Evolutionary conservation across 2,797 vertebrate species (phyloP), one percentile per base, ranked within the genome.

Genomic region (Hyperoplus lanceolatus): DNA sequence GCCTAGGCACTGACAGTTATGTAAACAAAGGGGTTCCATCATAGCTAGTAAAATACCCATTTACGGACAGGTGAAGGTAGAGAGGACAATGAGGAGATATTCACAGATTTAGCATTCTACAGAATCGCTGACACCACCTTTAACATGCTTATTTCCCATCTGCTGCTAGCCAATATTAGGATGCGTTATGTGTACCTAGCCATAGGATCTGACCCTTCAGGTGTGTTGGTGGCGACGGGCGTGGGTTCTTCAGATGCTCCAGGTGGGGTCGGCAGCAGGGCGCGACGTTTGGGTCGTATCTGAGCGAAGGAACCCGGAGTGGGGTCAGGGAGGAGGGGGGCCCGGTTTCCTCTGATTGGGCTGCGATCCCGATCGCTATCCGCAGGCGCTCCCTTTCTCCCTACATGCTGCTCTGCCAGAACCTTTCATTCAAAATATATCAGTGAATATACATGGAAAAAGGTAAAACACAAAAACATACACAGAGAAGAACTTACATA

Each of bases 271-370:
- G 95, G 95, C 54, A 96, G 93, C 45, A 96, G 87, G 43, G 95
- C 94, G 0, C 95, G 90, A 3, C 95, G 92, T 78, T 96, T 96
- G 18, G 93, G 79, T 73, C 93, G 89, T 8, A 90, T 84, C 70
- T 94, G 90, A 51, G 88, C 92, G 10, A 95, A 93, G 12, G 93
- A 93, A 57, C 95, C 94, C 0, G 95, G 95, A 94, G 97, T 94
- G 48, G 95, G 95, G 83, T 96, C 94, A 16, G 96, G 85, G 77
- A 99, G 91, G 90, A 98, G 90, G 75, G 95, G 90, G 81, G 95
- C 85, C 86, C 97, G 74, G 45, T 91, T 94, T 41, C 95, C 94
- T 73, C 95, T 84, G 60, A 96, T 93, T 6, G 95, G 95, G 75
- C 95, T 96, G 73, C 95, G 93, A 64, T 96, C 95, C 15, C 95